A percentile compares a stretch with the other conserved stretches of the same genome.
Conservation (phyloP, 2,113 vertebrate genomes). For the Himantopus leucocephalus region DNA sequence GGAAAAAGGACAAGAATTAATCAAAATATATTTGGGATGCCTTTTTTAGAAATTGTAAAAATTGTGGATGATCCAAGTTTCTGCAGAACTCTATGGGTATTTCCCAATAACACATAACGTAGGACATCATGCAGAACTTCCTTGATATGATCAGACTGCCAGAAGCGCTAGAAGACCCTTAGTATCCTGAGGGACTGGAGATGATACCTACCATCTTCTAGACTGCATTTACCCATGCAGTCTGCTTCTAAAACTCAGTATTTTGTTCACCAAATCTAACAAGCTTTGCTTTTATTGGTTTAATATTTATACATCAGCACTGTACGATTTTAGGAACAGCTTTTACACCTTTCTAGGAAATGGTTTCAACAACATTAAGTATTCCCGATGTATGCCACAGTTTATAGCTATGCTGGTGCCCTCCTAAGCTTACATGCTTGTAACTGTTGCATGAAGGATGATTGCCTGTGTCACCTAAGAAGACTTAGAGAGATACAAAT, state of each 20-base stretch:
- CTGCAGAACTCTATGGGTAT: background rate
- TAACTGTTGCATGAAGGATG: background rate
- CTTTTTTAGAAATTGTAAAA: background rate
- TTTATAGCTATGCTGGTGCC: background rate
- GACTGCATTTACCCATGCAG: background rate
- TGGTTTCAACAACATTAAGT: background rate
- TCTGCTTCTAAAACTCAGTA: background rate
- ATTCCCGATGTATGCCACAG: background rate
- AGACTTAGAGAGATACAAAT: background rate
- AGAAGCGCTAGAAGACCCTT: background rate
- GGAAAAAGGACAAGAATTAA: background rate
- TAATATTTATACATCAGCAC: background rate
- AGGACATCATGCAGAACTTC: background rate
- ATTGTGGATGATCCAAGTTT: background rate
- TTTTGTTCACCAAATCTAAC: background rate
- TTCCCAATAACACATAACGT: background rate
- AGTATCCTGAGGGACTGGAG: background rate
- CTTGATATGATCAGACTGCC: background rate
- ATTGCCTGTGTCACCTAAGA: background rate
- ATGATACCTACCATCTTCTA: background rate
- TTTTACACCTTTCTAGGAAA: background rate
- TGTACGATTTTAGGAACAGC: background rate
- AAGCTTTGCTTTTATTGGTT: background rate
- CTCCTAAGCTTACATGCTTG: background rate
- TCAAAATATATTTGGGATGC: background rate